Percentiles rank a stretch among this genome's conserved stretches.
phyloP scores from a whole-genome alignment of 2,888 invertebrate genomes.

The Caenorhabditis becei region DNA sequence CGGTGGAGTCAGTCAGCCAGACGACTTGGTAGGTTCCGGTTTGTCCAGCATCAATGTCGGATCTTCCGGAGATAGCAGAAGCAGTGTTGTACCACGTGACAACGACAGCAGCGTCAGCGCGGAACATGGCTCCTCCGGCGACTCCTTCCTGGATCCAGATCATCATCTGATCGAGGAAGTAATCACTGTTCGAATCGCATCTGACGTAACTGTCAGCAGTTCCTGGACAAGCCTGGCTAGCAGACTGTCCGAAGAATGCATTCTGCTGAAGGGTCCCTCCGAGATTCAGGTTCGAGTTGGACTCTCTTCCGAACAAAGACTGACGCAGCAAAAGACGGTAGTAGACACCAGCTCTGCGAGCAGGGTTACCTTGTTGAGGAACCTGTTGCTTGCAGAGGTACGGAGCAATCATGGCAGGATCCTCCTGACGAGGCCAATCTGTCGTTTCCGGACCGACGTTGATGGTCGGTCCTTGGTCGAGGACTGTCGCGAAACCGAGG shows the following conservation, averaged over 20 bases:
- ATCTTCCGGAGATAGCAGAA: constrained; percentile 79
- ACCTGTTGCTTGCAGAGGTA: constrained; percentile 81
- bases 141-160: constrained; percentile 86
- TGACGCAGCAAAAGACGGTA: constrained; percentile 79
- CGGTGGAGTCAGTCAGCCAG: constrained; percentile 90
- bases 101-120: constrained; percentile 92
- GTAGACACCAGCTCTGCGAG: constrained; percentile 77
- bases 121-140: constrained; percentile 91
- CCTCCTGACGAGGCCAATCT: constrained; percentile 80
- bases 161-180: constrained; percentile 81
- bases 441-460: constrained; percentile 80
- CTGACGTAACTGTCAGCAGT: constrained; percentile 78
- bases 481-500: constrained; percentile 80
- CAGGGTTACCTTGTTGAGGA: constrained; percentile 78
- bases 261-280: constrained; percentile 71
- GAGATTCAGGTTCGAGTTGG: constrained; percentile 73
- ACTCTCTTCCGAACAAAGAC: constrained; percentile 78
- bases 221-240: constrained; percentile 76
- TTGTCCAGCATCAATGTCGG: constrained; percentile 83
- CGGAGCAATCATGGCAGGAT: constrained; percentile 81
- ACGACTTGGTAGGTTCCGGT: constrained; percentile 92
- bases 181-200: constrained; percentile 77
- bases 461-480: constrained; percentile 81
- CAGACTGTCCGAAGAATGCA: constrained; percentile 76
- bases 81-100: constrained; percentile 97